Evolutionary conservation across 1,140 invertebrate genomes (phyloP).

Genomic region (Drosophila ercepeae): DNA sequence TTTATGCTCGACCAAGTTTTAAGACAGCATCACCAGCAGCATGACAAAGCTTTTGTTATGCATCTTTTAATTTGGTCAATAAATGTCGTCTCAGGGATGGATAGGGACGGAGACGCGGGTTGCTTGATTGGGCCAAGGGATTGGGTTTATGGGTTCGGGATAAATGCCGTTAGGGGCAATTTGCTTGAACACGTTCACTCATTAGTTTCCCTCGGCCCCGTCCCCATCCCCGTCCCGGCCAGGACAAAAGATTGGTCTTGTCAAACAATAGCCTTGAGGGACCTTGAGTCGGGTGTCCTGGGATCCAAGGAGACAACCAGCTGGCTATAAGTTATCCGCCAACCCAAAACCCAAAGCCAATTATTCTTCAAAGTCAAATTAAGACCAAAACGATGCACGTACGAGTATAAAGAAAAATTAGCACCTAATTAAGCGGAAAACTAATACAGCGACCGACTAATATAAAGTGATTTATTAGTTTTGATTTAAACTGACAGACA

Average conservation of each 20-base stretch:
- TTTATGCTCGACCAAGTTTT: slow-evolving; percentile 53
- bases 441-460: background rate
- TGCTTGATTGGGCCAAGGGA: slow-evolving; percentile 18
- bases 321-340: too few species aligned
- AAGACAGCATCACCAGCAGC: slow-evolving; percentile 29
- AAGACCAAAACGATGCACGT: background rate
- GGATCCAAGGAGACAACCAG: too few species aligned
- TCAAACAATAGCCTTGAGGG: slow-evolving; percentile 45
- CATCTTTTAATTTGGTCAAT: slow-evolving; percentile 64
- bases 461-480: too few species aligned
- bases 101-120: background rate
- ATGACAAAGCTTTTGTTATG: slow-evolving; percentile 58
- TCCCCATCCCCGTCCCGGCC: background rate
- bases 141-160: slow-evolving; percentile 13
- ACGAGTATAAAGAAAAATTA: background rate
- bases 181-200: slow-evolving; percentile 57
- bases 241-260: slow-evolving; percentile 15
- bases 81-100: slow-evolving; percentile 30
- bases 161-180: slow-evolving; percentile 47
- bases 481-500: background rate
- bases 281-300: background rate
- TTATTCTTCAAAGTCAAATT: background rate
- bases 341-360: background rate
- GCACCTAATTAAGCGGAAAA: background rate
- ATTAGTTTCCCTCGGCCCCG: slow-evolving; percentile 26